These are phyloP conservation scores for Parazoanthus swiftii DNA, from an alignment of 92 coral and sea anemone species.

Conservation along the genomic window DNA sequence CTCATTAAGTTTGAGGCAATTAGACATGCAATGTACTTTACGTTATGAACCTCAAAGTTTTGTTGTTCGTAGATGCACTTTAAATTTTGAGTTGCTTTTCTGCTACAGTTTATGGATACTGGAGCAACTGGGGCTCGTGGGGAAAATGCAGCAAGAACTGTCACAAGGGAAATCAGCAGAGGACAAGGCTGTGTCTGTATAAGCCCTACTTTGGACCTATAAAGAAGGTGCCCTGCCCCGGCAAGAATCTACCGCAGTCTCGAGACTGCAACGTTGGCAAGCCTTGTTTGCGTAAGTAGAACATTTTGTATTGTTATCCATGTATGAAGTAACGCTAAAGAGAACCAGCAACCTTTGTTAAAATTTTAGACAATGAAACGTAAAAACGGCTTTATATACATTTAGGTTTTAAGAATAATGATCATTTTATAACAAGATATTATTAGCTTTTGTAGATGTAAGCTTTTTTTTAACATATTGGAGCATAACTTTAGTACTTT, in stretches of 20 bases:
- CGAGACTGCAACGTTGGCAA: conserved; percentile 19
- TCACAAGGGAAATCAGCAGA: conserved; percentile 22
- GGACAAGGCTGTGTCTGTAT: conserved; percentile 15
- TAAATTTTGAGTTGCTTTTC: background rate
- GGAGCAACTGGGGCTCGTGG: conserved; percentile 42
- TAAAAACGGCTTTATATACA: no score
- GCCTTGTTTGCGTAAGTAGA: conserved; percentile 21
- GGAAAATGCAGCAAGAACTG: conserved; percentile 37
- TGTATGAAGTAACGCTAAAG: background rate
- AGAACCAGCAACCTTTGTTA: no score
- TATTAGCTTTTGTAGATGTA: no score
- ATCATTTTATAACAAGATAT: no score
- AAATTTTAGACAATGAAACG: no score
- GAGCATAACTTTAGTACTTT: no score
- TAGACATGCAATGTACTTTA: no score
- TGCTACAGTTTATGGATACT: conserved; percentile 30
- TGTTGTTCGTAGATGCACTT: background rate
- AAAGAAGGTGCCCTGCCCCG: conserved; percentile 22
- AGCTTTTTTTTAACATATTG: no score
- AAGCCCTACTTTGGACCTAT: conserved; percentile 4
- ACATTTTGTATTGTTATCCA: background rate
- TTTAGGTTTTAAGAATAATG: no score
- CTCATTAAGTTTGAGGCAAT: no score
- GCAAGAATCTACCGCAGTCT: background rate
- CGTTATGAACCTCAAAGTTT: no score